Conservation (phyloP, 2,113 vertebrate species). For the Galbula dea region DNA sequence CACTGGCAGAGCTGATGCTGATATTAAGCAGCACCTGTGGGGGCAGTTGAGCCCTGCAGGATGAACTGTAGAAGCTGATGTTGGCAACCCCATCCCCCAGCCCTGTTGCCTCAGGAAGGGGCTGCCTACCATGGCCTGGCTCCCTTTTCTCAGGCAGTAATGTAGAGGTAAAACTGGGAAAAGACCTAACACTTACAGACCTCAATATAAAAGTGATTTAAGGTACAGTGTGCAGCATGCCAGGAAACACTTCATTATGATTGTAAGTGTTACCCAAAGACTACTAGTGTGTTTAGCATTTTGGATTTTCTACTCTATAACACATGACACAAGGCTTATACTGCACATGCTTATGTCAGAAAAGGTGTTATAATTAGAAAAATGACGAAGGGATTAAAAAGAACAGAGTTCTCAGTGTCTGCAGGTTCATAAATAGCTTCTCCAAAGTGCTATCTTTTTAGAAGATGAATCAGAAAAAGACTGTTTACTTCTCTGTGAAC, state of each 20-base stretch:
- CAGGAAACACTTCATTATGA: slow-evolving; percentile 54
- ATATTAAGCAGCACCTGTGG: accelerated
- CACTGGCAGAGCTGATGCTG: background rate
- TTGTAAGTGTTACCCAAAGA: slow-evolving; percentile 37
- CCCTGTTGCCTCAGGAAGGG: accelerated
- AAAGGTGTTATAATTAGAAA: slow-evolving; percentile 35
- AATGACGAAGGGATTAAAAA: background rate
- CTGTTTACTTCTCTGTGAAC: background rate
- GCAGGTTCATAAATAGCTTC: slow-evolving; percentile 2
- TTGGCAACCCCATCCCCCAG: background rate
- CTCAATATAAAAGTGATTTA: slow-evolving; percentile 48
- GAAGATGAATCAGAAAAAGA: background rate
- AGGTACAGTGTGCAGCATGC: background rate
- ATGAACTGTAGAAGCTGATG: background rate
- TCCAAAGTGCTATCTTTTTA: background rate
- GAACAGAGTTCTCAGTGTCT: background rate
- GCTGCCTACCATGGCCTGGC: background rate
- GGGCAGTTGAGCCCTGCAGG: background rate
- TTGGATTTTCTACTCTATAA: slow-evolving; percentile 6
- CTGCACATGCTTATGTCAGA: slow-evolving; percentile 2
- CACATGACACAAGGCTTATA: background rate
- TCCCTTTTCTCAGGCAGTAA: background rate
- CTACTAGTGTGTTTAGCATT: background rate
- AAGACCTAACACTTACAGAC: background rate
- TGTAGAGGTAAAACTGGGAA: background rate